Base-by-base conservation (phyloP, 2,888 invertebrate species). In the Troides aeacus region DNA sequence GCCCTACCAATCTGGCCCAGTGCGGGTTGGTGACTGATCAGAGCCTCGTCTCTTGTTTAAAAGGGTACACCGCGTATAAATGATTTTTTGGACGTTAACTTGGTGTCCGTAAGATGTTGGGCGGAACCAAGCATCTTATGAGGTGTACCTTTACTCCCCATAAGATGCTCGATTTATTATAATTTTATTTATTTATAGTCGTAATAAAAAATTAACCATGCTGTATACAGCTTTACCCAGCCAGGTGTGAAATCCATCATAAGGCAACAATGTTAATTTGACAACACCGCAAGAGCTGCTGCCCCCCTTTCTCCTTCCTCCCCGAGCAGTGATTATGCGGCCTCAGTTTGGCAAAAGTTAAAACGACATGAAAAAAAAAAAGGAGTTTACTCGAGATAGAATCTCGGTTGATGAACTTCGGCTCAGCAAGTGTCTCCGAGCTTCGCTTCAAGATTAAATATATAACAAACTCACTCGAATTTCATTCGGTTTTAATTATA, bases 181-280 rank as follows among this genome's bases (percentile, higher is more conserved):
- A 15, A 39, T 39, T 39, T 10, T 10, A 1, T 46, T 46, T 15
- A 46, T 46, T 4, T 30, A 15, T 15, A 0, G 53, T 53, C 18
- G 2, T n/a, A n/a, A n/a, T 53, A 60, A 39, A 61, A 30, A 42
- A 53, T 42, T 75, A 72, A 21, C 5, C 71, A 23, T 61, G 63
- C 59, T 70, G 53, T 46, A 67, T 61, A 30, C 71, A 53, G 69
- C 80, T 72, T 81, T 74, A 79, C 64, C 21, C 50, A 61, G 75
- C 79, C 84, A 84, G 84, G 84, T 85, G 85, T 81, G 76, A 82
- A 79, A 84, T 84, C 83, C 86, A 86, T 86, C 86, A 86, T 74
- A 71, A 30, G 64, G 71, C 76, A 77, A 75, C 77, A 77, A 77
- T 75, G 79, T 78, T 78, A 79, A 79, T 78, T 78, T 78, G 78